phyloP scores from a whole-genome alignment of 1,140 invertebrate species.

The Diprion similis region DNA sequence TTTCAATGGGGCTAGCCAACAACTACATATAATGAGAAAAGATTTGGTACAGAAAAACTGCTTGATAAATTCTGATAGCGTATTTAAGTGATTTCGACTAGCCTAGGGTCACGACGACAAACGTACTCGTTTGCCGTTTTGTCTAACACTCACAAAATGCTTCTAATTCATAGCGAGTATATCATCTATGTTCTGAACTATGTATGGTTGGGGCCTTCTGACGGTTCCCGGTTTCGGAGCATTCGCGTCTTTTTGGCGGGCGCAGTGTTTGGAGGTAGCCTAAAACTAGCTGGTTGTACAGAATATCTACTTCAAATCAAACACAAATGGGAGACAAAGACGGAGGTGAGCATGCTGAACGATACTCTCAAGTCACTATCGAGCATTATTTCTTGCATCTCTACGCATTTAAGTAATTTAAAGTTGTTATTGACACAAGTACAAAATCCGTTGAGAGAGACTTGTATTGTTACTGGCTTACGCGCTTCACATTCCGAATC shows the following conservation, averaged over 20 bases:
- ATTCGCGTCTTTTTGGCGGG: constrained; percentile 45
- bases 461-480: constrained; percentile 1
- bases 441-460: neutral
- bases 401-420: neutral
- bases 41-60: no score
- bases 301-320: constrained; percentile 17
- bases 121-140: no score
- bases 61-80: no score
- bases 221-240: constrained; percentile 12
- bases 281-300: constrained; percentile 7
- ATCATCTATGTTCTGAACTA: neutral
- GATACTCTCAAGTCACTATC: neutral
- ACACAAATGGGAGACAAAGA: constrained; percentile 47
- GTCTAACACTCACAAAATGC: no score
- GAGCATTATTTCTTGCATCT: constrained; percentile 11
- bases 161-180: neutral
- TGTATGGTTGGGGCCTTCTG: constrained; percentile 6
- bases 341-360: constrained; percentile 42
- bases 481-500: neutral
- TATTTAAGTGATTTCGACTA: no score
- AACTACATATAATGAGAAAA: no score
- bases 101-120: no score
- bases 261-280: constrained; percentile 26
- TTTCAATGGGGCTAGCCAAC: no score
- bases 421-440: neutral